Base-by-base conservation (phyloP, 2,797 vertebrate genomes). In the Micromesistius poutassou region DNA sequence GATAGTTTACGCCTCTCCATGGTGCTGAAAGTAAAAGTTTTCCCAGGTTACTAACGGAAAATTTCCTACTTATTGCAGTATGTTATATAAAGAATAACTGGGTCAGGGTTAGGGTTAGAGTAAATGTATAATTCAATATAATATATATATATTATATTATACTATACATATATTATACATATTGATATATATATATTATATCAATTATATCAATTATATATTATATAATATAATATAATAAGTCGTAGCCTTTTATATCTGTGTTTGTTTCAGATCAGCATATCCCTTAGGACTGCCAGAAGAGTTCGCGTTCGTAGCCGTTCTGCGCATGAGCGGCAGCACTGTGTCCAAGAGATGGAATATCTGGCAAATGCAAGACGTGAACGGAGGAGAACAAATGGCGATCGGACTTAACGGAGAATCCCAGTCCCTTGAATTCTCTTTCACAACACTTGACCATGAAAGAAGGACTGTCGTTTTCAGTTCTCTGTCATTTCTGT, bases 341-440 rank as follows among this genome's bases (percentile, higher is more conserved):
- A 94, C 95, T 0, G 83, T 94, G 50, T 87, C 84, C 82, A 95
- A 95, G 89, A 94, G 91, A 75, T 97, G 96, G 96, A 96, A 91
- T 87, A 92, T 98, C 78, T 97, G 96, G 96, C 95, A 97, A 90
- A 95, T 97, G 84, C 94, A 95, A 81, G 94, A 96, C 77, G 89
- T 92, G 75, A 92, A 91, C 55, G 95, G 95, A 72, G 92, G 92
- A 8, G 95, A 96, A 79, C 95, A 97, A 93, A 92, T 97, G 73
- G 93, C 95, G 5, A 88, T 98, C 82, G 90, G 93, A 83, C 92
- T 98, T 76, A 95, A 96, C 0, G 95, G 96, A 19, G 93, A 92
- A 85, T 89, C 93, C 14, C 91, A 93, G 83, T 94, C 95, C 0
- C 82, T 97, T 86, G 94, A 95, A 74, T 96, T 97, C 79, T 94